These are phyloP conservation scores for Hydrophis major DNA, from an alignment of 2,797 vertebrate genomes.

Conservation along the genomic window DNA sequence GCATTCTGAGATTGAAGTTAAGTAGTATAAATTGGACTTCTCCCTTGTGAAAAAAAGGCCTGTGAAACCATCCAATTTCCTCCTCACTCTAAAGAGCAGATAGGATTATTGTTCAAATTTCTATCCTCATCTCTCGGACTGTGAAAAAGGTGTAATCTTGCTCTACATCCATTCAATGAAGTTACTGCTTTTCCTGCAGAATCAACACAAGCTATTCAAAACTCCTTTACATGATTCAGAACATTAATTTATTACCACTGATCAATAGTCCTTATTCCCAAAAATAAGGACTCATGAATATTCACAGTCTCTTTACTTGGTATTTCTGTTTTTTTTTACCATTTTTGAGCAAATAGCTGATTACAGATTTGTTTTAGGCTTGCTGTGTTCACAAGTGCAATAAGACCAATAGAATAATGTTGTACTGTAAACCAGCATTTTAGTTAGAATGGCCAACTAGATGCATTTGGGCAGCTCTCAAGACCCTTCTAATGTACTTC, in stretches of 20 bases:
- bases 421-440: neutral
- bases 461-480: neutral
- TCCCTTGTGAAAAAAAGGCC: neutral
- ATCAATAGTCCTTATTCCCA: neutral
- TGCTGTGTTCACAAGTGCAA: neutral
- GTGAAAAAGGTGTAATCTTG: neutral
- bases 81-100: neutral
- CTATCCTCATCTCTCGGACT: neutral
- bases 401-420: neutral
- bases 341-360: constrained; percentile 2
- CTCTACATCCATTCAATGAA: neutral
- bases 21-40: neutral
- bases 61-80: neutral
- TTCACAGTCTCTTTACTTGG: neutral
- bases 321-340: neutral
- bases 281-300: neutral
- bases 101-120: neutral
- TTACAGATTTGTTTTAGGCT: neutral
- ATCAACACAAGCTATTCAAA: neutral
- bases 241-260: neutral
- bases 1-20: neutral
- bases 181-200: neutral
- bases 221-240: neutral
- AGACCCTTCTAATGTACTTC: neutral
- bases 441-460: neutral